Percentiles rank a stretch among this genome's conserved stretches.
Evolutionary conservation across 92 coral and sea anemone genomes (phyloP).

Genomic region (Epizoanthus rinbou): DNA sequence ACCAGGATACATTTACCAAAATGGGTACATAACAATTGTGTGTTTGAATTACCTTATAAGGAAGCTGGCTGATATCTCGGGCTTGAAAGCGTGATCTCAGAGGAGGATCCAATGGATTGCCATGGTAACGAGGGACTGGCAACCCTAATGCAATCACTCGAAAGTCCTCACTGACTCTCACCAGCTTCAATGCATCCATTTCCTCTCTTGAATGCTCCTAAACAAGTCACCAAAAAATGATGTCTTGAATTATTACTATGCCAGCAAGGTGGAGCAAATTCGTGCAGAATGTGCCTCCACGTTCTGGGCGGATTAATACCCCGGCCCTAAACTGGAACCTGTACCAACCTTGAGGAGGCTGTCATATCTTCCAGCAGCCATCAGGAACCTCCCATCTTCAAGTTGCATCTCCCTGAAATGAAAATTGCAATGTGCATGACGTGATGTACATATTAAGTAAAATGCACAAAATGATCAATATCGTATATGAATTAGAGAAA

Average conservation of each 20-base stretch:
- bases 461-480: too few species aligned
- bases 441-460: too few species aligned
- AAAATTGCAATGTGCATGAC: too few species aligned
- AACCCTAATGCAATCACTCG: constrained; percentile 96
- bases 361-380: constrained; percentile 96
- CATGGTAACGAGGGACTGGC: constrained; percentile 99
- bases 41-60: constrained; percentile 75
- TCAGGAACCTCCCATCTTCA: constrained; percentile 95
- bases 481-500: too few species aligned
- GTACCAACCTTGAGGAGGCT: constrained; percentile 82
- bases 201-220: constrained; percentile 96
- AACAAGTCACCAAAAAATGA: not conserved
- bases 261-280: too few species aligned
- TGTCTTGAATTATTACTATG: not conserved
- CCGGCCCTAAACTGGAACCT: not conserved
- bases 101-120: constrained; percentile 97
- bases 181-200: constrained; percentile 86
- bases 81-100: constrained; percentile 96
- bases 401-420: constrained; percentile 93
- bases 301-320: too few species aligned
- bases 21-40: too few species aligned
- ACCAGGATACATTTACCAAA: too few species aligned
- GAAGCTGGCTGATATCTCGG: constrained; percentile 83
- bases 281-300: too few species aligned
- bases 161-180: constrained; percentile 96